Percentiles rank a stretch among this genome's conserved stretches.
These are phyloP conservation scores for Acutogordius australiensis DNA, from an alignment of 2,888 invertebrate genomes.

Conservation along the genomic window DNA sequence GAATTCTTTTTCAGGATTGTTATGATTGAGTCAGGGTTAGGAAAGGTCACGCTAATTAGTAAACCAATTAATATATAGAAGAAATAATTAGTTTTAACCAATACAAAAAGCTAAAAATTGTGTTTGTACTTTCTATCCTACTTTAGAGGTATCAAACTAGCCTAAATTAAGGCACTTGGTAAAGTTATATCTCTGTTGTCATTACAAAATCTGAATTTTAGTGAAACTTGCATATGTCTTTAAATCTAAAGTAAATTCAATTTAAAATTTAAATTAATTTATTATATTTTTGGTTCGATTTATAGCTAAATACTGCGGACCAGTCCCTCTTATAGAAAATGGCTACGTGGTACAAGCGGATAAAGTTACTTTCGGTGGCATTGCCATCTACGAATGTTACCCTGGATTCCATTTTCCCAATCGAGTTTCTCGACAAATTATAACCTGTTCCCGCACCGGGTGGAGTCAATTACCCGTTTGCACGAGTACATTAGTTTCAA, in stretches of 20 bases:
- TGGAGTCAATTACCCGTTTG: background rate
- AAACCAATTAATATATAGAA: too few species aligned
- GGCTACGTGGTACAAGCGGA: slow-evolving; percentile 80
- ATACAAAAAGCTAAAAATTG: too few species aligned
- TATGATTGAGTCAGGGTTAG: too few species aligned
- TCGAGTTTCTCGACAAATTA: background rate
- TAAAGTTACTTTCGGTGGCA: slow-evolving; percentile 67
- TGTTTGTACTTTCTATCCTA: too few species aligned
- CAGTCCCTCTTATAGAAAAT: slow-evolving; percentile 85
- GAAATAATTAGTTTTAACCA: too few species aligned
- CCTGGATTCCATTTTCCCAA: slow-evolving; percentile 75
- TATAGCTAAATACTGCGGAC: slow-evolving; percentile 47
- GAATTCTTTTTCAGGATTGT: too few species aligned
- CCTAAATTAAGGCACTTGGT: too few species aligned
- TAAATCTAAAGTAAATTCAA: background rate
- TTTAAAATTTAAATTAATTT: background rate
- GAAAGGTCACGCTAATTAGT: too few species aligned
- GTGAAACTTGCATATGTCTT: too few species aligned
- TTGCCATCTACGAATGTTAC: slow-evolving; percentile 80
- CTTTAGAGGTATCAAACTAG: too few species aligned
- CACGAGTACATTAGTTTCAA: background rate
- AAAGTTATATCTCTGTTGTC: too few species aligned
- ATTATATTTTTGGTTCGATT: background rate
- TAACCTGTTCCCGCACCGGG: background rate
- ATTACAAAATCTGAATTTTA: too few species aligned